These are phyloP conservation scores for Anthopleura sola DNA, from an alignment of 64 coral and sea anemone genomes.

Conservation along the genomic window DNA sequence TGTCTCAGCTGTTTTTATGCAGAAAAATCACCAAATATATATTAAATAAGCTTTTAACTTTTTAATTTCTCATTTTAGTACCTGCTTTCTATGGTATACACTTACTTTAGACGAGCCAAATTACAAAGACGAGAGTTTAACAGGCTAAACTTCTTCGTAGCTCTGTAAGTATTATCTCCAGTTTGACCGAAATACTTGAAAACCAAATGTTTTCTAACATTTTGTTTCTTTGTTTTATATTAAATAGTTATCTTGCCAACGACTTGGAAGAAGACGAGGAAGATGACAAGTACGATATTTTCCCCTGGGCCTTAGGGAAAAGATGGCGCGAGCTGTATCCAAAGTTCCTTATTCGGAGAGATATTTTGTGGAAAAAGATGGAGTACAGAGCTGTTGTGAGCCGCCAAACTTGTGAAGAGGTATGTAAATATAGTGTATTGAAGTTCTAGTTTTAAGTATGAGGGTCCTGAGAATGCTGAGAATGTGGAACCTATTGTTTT, in stretches of 20 bases:
- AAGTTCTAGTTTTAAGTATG: background rate
- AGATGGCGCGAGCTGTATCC: slow-evolving; percentile 92
- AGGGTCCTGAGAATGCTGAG: no score
- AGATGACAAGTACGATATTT: slow-evolving; percentile 98
- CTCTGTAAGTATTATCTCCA: slow-evolving; percentile 75
- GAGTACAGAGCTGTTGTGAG: slow-evolving; percentile 93
- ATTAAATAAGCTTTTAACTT: background rate
- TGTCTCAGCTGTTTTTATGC: background rate
- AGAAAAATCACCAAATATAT: background rate
- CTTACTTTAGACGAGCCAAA: slow-evolving; percentile 94
- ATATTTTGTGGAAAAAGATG: slow-evolving; percentile 90
- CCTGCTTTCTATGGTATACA: slow-evolving; percentile 94
- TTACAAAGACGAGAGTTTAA: slow-evolving; percentile 85
- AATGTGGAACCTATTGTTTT: no score
- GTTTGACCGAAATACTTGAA: background rate
- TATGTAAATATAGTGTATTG: background rate
- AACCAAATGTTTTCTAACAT: background rate
- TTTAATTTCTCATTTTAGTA: slow-evolving; percentile 46
- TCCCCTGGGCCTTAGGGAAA: slow-evolving; percentile 93
- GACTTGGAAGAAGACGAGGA: slow-evolving; percentile 99
- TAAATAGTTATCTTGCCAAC: slow-evolving; percentile 78
- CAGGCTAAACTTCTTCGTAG: slow-evolving; percentile 93
- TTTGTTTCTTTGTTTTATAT: background rate
- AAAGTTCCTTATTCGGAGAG: slow-evolving; percentile 71
- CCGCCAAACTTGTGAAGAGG: slow-evolving; percentile 93